These are phyloP conservation scores for Zoanthus solanderi DNA, from an alignment of 92 coral and sea anemone genomes.

Conservation along the genomic window DNA sequence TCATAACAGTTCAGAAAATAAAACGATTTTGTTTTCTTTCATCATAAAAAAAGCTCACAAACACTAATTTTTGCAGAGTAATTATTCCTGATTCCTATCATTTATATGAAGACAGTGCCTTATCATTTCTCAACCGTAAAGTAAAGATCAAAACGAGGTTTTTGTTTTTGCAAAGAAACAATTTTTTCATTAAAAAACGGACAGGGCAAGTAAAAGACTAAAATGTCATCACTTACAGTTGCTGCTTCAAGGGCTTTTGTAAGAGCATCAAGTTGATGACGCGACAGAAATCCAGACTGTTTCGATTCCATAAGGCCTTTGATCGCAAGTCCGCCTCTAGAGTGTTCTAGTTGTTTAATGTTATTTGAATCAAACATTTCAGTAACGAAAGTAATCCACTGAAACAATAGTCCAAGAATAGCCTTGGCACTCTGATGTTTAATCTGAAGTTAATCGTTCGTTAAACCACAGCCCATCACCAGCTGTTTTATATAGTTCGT, in stretches of 20 bases:
- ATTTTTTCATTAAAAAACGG: neutral
- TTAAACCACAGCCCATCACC: too few species aligned
- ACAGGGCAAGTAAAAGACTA: neutral
- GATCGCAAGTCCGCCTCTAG: neutral
- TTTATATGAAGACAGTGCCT: neutral
- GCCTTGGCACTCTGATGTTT: neutral
- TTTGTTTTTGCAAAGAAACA: neutral
- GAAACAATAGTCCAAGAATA: neutral
- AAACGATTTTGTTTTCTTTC: too few species aligned
- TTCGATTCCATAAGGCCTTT: constrained; percentile 17
- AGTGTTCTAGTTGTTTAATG: neutral
- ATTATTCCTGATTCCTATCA: neutral
- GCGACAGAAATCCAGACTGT: neutral
- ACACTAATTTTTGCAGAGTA: too few species aligned
- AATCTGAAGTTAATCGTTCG: too few species aligned
- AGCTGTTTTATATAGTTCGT: too few species aligned
- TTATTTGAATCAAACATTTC: constrained; percentile 15
- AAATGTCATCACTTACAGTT: neutral
- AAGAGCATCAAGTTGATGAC: neutral
- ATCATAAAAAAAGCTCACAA: too few species aligned
- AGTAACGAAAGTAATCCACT: constrained; percentile 6
- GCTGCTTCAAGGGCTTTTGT: constrained; percentile 8
- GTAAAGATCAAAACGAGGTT: neutral
- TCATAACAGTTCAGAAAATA: too few species aligned
- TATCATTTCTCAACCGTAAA: neutral